Evolutionary conservation across 30 jellyfish, hydroid and myxozoan genomes (phyloP), one percentile per base, ranked within the genome.

Genomic region (Phacellophora camtschatica): DNA sequence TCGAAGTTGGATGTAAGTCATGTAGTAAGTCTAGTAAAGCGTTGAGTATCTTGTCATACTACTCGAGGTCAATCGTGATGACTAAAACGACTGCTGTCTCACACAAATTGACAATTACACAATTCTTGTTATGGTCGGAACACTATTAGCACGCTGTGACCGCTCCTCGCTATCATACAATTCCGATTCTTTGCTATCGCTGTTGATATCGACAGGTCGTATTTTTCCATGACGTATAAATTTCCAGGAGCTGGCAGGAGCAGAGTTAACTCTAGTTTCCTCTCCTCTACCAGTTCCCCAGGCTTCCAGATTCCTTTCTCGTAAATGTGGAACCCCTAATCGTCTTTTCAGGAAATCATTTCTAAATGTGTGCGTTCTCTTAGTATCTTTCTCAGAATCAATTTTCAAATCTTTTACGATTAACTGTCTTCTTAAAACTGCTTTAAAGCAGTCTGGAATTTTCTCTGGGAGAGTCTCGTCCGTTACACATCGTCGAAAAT

Each of bases 241-340:
- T 25, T 84, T 71, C 91, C 91, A 80, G 13, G 91, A 80, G 56
- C 91, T 80, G 12, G 91, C 91, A 18, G 91, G 91, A 0, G 91
- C 91, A 9, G 91, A 80, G 20, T 46, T 51, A 16, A 65, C 91
- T 56, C 91, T 29, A 5, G 81, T 71, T 16, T 18, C 57, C 20
- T 54, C 83, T 7, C 39, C 57, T 15, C 33, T 15, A 15, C 41
- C 34, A 28, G 56, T 32, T 13, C 80, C 77, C 74, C 81, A 48
- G 2, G 81, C 84, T 49, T 51, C 81, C 18, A 66, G 23, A 19
- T 61, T 37, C 35, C 29, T 48, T 39, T 80, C 91, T 4, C 91
- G 61, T 35, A 80, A 50, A 32, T 54, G 54, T 1, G 83, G 73
- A 6, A 62, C 77, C 10, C 53, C 70, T 25, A 46, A 49, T 10